Base-by-base conservation (phyloP, 2,113 vertebrate species). In the Narcine bancroftii region DNA sequence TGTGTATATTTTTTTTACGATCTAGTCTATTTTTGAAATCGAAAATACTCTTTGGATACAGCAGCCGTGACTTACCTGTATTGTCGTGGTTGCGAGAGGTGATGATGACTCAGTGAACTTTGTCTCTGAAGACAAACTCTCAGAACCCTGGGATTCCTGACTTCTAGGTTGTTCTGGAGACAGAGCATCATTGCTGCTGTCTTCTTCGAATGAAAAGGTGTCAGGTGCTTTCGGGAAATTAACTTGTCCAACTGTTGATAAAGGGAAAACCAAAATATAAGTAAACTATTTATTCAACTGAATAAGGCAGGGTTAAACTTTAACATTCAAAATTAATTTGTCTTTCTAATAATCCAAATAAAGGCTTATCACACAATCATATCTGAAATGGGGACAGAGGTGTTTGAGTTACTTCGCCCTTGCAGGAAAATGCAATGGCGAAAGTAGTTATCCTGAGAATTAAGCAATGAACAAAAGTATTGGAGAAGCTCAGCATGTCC, bases 161-260 rank as follows among this genome's bases (percentile, higher is more conserved):
- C 95, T 96, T 94, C 96, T 95, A 71, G 95, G 94, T 94, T 97
- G 98, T 92, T 98, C 98, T 0, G 98, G 98, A 93, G 98, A 99
- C 94, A 98, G 95, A 92, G 97, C 97, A 72, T 99, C 98, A 0
- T 96, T 98, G 96, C 98, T 97, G 96, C 98, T 99, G 94, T 99
- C 98, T 94, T 99, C 98, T 93, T 99, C 98, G 92, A 99, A 99
- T 29, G 97, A 97, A 76, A 98, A 99, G 0, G 98, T 97, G 65
- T 99, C 98, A 1, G 96, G 94, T 0, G 97, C 93, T 94, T 97
- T 98, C 0, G 97, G 96, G 95, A 98, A 97, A 94, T 95, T 96
- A 77, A 95, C 96, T 93, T 98, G 97, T 92, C 96, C 96, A 89
- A 97, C 98, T 98, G 94, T 79, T 77, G 71, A 72, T 36, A 42